Evolutionary conservation across 2,888 invertebrate genomes (phyloP), one percentile per base, ranked within the genome.

Genomic region (Ptilodon capucinus): DNA sequence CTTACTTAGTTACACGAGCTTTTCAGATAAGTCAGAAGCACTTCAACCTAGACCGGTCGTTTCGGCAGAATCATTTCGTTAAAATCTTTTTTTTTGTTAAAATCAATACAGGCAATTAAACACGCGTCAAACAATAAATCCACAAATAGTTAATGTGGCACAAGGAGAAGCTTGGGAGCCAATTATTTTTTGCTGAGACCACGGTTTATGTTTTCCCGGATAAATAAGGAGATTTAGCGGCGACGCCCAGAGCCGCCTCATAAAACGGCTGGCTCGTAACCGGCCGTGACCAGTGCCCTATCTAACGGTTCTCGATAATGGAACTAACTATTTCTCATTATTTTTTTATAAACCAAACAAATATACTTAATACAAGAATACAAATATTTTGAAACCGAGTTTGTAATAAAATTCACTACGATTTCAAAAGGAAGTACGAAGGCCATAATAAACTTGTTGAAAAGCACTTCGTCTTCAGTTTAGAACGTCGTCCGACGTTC

Each of bases 141-240:
- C 57, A 71, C 68, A 76, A 79, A 83, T 77, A 82, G 74, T 70
- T 80, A 84, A 82, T 80, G 82, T 79, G 80, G 79, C 81, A n/a
- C n/a, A 79, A 82, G 81, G 78, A 85, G 79, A 76, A 79, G 69
- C 79, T 78, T 79, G 77, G 79, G 76, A 79, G 84, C 84, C 88
- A 90, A 90, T 90, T 89, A 90, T 86, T 88, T 87, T 89, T 86
- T 86, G 84, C 84, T 78, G 82, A 84, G 81, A 82, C 83, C 81
- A 76, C 79, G 80, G 80, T 90, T 90, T 90, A 89, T 88, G 87
- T 86, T 84, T 79, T 82, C 79, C 79, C 79, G 85, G 86, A 88
- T 88, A 89, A 89, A 89, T 88, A 88, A 89, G 86, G 78, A 88
- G 88, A 87, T 89, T 89, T 87, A 84, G 86, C 84, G 77, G 74